Conservation (phyloP, 2,888 invertebrate species). For the Crossocerus cetratus region DNA sequence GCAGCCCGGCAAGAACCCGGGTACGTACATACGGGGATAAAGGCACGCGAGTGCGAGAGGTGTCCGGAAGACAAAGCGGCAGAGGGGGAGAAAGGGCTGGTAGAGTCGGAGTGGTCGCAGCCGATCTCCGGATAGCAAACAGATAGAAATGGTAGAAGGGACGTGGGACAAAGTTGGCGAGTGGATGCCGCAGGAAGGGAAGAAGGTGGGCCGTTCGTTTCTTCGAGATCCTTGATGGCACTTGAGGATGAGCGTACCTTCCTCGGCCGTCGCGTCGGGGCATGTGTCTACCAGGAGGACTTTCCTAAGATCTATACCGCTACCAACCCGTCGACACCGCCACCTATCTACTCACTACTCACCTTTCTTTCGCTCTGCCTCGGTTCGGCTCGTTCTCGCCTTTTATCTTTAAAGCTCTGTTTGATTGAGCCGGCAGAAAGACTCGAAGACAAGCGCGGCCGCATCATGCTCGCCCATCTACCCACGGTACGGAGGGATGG, state of each 20-base stretch:
- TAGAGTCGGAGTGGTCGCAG: background rate
- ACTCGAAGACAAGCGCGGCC: background rate
- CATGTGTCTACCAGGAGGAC: background rate
- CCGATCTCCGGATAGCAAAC: background rate
- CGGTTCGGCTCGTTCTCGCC: constrained; percentile 26
- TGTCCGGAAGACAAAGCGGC: background rate
- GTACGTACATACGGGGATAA: too few relatives aligned
- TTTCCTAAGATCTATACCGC: background rate
- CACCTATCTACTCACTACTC: too few relatives aligned
- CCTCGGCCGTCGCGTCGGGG: constrained; percentile 12
- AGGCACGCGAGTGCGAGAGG: too few relatives aligned
- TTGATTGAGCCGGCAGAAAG: constrained; percentile 33
- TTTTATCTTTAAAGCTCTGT: constrained; percentile 42
- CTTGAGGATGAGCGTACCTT: constrained; percentile 23
- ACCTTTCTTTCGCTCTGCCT: constrained; percentile 14
- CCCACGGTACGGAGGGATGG: too few relatives aligned
- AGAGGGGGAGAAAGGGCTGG: background rate
- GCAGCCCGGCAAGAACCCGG: background rate
- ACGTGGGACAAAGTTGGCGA: background rate
- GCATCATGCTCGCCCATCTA: too few relatives aligned
- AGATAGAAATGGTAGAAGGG: background rate
- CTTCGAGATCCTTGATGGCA: constrained; percentile 16
- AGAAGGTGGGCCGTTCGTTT: background rate
- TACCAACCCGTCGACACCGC: background rate
- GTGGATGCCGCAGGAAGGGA: background rate